These are phyloP conservation scores for Apoda limacodes DNA, from an alignment of 2,888 invertebrate genomes.

Conservation along the genomic window DNA sequence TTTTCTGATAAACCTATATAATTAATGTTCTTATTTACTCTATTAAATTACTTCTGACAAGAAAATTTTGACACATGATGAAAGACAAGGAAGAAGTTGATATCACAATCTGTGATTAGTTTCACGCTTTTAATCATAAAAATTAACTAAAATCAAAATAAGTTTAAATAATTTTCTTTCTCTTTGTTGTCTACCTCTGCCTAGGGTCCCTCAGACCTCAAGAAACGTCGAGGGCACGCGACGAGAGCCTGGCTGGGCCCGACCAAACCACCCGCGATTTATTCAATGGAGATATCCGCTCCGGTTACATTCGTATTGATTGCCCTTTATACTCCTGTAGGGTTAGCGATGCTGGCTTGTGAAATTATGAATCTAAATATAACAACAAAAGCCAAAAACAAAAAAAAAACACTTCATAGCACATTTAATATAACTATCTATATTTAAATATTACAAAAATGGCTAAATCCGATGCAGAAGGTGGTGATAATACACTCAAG, in stretches of 20 bases:
- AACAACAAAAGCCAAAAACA: too few species aligned
- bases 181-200: conserved; percentile 9
- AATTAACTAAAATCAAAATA: too few species aligned
- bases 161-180: conserved; percentile 9
- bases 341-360: too few species aligned
- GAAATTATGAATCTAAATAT: too few species aligned
- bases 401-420: too few species aligned
- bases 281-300: conserved; percentile 50
- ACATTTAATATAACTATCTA: too few species aligned
- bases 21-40: conserved; percentile 23
- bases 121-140: too few species aligned
- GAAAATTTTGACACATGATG: conserved; percentile 9
- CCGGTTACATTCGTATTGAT: conserved; percentile 35
- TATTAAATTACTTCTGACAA: conserved; percentile 7
- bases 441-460: too few species aligned
- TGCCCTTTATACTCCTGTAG: conserved; percentile 6
- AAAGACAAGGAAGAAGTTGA: conserved; percentile 3
- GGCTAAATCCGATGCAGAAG: too few species aligned
- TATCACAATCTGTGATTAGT: too few species aligned
- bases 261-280: conserved; percentile 32
- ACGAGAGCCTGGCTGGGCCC: conserved; percentile 16
- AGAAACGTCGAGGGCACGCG: conserved; percentile 19
- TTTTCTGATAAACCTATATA: too few species aligned
- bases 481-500: too few species aligned
- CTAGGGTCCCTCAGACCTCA: conserved; percentile 4